A percentile compares a stretch with the other conserved stretches of the same genome.
phyloP scores from a whole-genome alignment of 2,113 vertebrate genomes.

The Eleginops maclovinus region DNA sequence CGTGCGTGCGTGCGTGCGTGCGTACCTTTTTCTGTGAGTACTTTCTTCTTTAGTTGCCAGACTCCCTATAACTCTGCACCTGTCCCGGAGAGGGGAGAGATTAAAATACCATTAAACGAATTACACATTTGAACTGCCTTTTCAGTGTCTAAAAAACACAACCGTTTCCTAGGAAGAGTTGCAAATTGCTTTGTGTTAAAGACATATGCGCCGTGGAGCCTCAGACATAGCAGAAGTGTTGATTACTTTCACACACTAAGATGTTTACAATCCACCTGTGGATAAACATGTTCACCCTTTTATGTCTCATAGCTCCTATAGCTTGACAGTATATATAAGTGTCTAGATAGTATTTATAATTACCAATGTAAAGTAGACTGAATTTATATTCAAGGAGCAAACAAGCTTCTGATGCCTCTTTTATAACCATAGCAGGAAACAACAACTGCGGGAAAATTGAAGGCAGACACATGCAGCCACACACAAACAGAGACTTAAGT shows the following conservation, averaged over 20 bases:
- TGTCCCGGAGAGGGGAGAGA: constrained; percentile 50
- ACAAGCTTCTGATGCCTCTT: constrained; percentile 10
- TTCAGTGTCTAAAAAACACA: constrained; percentile 12
- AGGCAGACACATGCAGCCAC: background rate
- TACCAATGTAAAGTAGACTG: constrained; percentile 21
- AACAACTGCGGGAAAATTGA: constrained; percentile 35
- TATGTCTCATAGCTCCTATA: constrained; percentile 10
- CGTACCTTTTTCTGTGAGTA: constrained; percentile 57
- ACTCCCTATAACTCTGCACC: constrained; percentile 56
- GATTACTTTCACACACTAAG: constrained; percentile 37
- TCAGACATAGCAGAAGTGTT: constrained; percentile 23
- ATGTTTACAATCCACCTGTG: constrained; percentile 18
- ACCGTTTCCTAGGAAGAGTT: constrained; percentile 36
- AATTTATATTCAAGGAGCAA: constrained; percentile 28
- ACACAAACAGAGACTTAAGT: constrained; percentile 14
- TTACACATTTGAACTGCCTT: constrained; percentile 45
- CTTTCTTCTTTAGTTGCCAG: constrained; percentile 51
- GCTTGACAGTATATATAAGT: background rate
- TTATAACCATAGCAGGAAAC: constrained; percentile 19
- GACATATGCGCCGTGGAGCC: background rate
- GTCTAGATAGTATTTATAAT: constrained; percentile 13
- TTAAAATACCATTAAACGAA: constrained; percentile 60
- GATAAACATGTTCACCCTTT: background rate
- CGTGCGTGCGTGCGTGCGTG: constrained; percentile 42
- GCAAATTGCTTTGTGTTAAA: constrained; percentile 36